phyloP scores from a whole-genome alignment of 2,888 invertebrate species.

The Sminthurides aquaticus region DNA sequence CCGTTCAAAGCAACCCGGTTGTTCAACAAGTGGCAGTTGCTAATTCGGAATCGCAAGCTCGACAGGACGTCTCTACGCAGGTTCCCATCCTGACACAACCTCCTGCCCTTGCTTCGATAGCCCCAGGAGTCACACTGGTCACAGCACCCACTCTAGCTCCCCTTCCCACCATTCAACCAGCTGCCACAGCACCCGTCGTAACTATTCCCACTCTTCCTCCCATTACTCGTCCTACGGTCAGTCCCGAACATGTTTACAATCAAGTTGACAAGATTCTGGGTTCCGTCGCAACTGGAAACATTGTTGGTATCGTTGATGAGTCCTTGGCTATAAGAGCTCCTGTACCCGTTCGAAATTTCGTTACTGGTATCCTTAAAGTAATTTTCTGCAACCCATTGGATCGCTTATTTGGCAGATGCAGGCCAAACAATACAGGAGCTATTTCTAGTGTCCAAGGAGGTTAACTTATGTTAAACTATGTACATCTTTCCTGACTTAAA shows the following conservation, averaged over 20 bases:
- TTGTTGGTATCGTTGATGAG: conserved; percentile 33
- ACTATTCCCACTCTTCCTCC: background rate
- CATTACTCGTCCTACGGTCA: conserved; percentile 20
- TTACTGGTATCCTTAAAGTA: conserved; percentile 28
- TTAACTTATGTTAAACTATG: background rate
- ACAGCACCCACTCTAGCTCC: background rate
- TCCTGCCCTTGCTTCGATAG: background rate
- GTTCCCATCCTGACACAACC: conserved; percentile 10
- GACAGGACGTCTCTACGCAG: conserved; percentile 5
- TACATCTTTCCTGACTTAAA: background rate
- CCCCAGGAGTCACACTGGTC: background rate
- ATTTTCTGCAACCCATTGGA: conserved; percentile 34
- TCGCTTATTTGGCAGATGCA: conserved; percentile 25
- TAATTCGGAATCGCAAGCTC: background rate
- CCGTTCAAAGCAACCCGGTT: conserved; percentile 10
- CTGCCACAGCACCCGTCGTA: background rate
- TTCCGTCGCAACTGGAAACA: conserved; percentile 26
- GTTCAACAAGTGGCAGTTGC: background rate
- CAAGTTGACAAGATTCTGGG: conserved; percentile 33
- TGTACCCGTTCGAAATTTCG: conserved; percentile 26
- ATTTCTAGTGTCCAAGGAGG: conserved; percentile 19
- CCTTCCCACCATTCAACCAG: background rate
- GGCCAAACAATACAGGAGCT: conserved; percentile 14
- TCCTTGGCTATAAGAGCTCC: conserved; percentile 30
- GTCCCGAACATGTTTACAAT: conserved; percentile 25